phyloP scores from a whole-genome alignment of 2,113 vertebrate genomes.

The Notarius lentiginosus region DNA sequence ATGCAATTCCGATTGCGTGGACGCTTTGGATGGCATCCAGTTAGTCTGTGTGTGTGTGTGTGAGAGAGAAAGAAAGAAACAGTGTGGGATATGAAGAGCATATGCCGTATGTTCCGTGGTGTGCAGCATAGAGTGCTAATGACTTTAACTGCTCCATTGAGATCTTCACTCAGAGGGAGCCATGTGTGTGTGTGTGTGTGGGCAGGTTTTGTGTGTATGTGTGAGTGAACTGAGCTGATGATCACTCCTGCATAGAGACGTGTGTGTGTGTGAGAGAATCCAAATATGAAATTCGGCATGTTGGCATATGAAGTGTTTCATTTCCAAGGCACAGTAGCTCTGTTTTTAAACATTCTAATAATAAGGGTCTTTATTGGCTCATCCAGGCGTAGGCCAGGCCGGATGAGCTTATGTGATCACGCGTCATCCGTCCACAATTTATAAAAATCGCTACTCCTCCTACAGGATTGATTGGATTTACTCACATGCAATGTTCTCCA shows the following conservation, averaged over 20 bases:
- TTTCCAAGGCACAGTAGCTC: background rate
- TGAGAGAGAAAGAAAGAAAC: background rate
- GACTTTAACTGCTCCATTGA: constrained; percentile 45
- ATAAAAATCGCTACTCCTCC: no score
- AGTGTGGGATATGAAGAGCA: constrained; percentile 46
- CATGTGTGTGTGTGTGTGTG: background rate
- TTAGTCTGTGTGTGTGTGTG: background rate
- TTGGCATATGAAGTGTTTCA: background rate
- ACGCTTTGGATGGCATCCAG: constrained; percentile 39
- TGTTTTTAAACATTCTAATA: background rate
- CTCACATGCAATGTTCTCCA: no score
- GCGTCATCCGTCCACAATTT: no score
- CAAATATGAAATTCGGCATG: background rate
- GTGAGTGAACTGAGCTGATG: constrained; percentile 8
- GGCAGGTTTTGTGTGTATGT: background rate
- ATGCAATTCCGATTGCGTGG: constrained; percentile 40
- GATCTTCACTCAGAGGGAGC: constrained; percentile 42
- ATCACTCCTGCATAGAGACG: background rate
- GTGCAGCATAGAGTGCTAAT: constrained; percentile 48
- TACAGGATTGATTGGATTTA: no score
- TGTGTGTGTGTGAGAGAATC: background rate
- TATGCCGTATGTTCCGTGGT: constrained; percentile 44
- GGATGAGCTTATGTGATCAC: no score
- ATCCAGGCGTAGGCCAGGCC: no score
- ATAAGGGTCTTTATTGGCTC: no score